These are phyloP conservation scores for Podiceps cristatus DNA, from an alignment of 2,113 vertebrate genomes.

Conservation along the genomic window DNA sequence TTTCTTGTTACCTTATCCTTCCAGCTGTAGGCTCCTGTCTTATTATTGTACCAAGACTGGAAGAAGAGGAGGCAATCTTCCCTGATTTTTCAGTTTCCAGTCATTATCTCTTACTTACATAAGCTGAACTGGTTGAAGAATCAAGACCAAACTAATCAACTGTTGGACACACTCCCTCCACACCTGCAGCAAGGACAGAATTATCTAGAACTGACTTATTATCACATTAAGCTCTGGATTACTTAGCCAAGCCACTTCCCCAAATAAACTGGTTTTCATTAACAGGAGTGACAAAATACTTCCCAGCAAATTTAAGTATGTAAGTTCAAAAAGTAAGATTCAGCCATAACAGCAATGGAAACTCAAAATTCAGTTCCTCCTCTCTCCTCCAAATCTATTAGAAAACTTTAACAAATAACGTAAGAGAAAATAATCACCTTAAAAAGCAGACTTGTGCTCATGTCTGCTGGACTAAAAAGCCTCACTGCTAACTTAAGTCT, in stretches of 20 bases:
- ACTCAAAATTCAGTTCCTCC: not conserved
- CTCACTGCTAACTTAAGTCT: not conserved
- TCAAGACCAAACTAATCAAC: not conserved
- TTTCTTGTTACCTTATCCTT: not conserved
- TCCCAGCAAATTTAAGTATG: no score
- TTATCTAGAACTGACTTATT: not conserved
- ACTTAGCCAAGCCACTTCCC: not conserved
- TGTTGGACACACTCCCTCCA: not conserved
- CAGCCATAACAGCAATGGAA: not conserved
- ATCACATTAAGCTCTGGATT: not conserved
- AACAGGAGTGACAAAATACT: not conserved
- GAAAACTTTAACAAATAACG: not conserved
- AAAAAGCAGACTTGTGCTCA: not conserved
- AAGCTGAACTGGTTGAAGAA: not conserved
- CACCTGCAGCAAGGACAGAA: not conserved
- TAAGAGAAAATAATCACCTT: not conserved
- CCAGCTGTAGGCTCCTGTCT: not conserved
- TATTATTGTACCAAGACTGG: not conserved
- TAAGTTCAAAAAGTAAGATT: not conserved
- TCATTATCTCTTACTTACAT: not conserved
- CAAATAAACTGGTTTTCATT: not conserved
- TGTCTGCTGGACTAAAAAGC: not conserved
- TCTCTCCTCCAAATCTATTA: rapidly evolving
- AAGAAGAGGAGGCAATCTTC: not conserved
- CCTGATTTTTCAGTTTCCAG: not conserved